Evolutionary conservation across 2,888 invertebrate genomes (phyloP).

Genomic region (Tetheella fluctuosa): DNA sequence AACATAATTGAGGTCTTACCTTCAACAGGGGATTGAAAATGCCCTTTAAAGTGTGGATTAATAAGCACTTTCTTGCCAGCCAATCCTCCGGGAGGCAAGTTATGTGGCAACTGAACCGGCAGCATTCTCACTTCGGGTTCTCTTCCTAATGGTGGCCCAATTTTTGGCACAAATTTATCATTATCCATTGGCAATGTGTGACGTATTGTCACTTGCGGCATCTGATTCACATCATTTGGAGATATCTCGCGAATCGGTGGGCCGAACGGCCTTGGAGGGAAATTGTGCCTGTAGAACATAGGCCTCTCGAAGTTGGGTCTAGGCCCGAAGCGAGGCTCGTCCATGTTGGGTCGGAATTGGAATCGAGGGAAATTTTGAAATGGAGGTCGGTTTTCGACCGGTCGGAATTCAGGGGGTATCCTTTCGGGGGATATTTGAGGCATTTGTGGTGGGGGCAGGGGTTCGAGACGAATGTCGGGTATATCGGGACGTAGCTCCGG

Average conservation of each 20-base stretch:
- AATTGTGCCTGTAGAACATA: slow-evolving; percentile 49
- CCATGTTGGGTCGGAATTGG: slow-evolving; percentile 48
- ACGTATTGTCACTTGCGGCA: slow-evolving; percentile 69
- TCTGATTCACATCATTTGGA: slow-evolving; percentile 48
- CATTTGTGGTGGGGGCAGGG: slow-evolving; percentile 22
- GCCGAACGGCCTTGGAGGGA: slow-evolving; percentile 47
- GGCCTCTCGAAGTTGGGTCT: slow-evolving; percentile 57
- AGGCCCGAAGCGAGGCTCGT: slow-evolving; percentile 40
- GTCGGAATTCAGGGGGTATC: slow-evolving; percentile 43
- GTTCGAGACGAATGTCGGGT: slow-evolving; percentile 25
- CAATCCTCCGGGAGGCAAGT: slow-evolving; percentile 63
- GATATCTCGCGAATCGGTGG: slow-evolving; percentile 56
- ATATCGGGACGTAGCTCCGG: slow-evolving; percentile 24
- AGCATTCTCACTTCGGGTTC: slow-evolving; percentile 75
- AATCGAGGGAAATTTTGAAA: slow-evolving; percentile 33
- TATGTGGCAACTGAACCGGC: slow-evolving; percentile 64
- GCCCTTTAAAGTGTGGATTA: slow-evolving; percentile 87
- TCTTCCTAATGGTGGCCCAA: slow-evolving; percentile 28
- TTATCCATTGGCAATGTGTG: slow-evolving; percentile 47
- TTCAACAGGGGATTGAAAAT: slow-evolving; percentile 81
- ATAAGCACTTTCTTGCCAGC: slow-evolving; percentile 86
- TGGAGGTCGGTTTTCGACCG: slow-evolving; percentile 38
- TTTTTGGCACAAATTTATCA: slow-evolving; percentile 30
- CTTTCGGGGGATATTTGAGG: slow-evolving; percentile 48
- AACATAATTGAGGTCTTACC: slow-evolving; percentile 63